phyloP scores from a whole-genome alignment of 1,140 invertebrate genomes.

The Monochamus saltuarius region DNA sequence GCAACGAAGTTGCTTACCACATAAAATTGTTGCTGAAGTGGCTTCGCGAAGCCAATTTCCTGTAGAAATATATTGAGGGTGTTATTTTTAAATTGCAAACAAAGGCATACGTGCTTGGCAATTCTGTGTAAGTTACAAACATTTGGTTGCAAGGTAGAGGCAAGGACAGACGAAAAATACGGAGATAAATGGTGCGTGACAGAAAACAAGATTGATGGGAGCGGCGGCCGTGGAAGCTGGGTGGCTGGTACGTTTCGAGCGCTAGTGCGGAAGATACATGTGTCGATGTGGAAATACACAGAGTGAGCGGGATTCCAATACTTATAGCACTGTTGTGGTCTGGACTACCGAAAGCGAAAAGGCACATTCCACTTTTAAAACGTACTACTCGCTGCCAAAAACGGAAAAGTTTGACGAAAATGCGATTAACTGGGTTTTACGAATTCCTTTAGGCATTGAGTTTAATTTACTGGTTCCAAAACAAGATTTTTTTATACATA shows the following conservation, averaged over 20 bases:
- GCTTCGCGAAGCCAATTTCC: slow-evolving; percentile 9
- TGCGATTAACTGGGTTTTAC: too few species aligned
- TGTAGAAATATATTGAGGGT: slow-evolving; percentile 23
- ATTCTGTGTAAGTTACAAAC: slow-evolving; percentile 28
- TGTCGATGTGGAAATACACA: slow-evolving; percentile 39
- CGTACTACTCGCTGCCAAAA: too few species aligned
- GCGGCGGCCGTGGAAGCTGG: slow-evolving; percentile 18
- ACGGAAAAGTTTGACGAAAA: too few species aligned
- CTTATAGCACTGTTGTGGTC: slow-evolving; percentile 34
- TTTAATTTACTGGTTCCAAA: too few species aligned
- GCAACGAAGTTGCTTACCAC: too few species aligned
- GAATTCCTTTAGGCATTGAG: too few species aligned
- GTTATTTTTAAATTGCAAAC: slow-evolving; percentile 33
- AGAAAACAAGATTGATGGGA: slow-evolving; percentile 44
- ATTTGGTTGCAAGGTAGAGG: slow-evolving; percentile 33
- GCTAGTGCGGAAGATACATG: slow-evolving; percentile 38
- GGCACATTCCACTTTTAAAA: too few species aligned
- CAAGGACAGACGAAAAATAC: slow-evolving; percentile 44
- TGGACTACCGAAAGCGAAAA: slow-evolving; percentile 4
- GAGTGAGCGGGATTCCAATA: slow-evolving; percentile 32
- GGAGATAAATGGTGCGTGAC: slow-evolving; percentile 47
- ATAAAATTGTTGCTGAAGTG: too few species aligned
- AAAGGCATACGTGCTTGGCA: slow-evolving; percentile 29
- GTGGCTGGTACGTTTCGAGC: slow-evolving; percentile 23
- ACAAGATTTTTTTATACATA: too few species aligned